phyloP scores from a whole-genome alignment of 2,797 vertebrate species.

The Paguma larvata region DNA sequence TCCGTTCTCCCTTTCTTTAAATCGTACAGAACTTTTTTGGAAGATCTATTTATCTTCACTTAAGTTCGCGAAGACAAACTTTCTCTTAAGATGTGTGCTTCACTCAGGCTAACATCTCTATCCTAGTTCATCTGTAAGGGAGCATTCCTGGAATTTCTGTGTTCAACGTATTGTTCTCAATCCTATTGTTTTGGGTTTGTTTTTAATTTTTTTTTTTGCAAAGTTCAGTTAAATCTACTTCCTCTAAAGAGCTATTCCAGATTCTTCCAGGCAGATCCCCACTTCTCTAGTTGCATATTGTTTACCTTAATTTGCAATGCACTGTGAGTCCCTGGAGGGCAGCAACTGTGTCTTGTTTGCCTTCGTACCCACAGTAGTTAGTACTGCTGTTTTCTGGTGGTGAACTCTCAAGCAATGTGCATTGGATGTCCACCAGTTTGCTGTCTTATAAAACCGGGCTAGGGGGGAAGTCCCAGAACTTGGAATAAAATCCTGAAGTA shows the following conservation, averaged over 20 bases:
- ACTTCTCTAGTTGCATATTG: background rate
- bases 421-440: background rate
- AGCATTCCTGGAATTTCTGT: background rate
- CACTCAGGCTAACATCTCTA: background rate
- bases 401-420: background rate
- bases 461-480: background rate
- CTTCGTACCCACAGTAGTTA: background rate
- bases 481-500: conserved; percentile 45
- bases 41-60: background rate
- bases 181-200: background rate
- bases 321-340: background rate
- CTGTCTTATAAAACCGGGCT: conserved; percentile 38
- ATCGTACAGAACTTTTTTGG: background rate
- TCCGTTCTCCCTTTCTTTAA: background rate
- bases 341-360: background rate
- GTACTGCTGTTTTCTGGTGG: background rate
- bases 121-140: background rate
- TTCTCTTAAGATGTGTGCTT: background rate
- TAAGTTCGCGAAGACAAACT: background rate
- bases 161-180: background rate
- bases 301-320: background rate
- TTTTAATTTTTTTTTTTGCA: background rate
- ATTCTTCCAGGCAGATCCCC: background rate
- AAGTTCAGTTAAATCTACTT: conserved; percentile 25
- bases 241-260: background rate